Base-by-base conservation (phyloP, 2,888 invertebrate species). In the Chrysomela aeneicollis region DNA sequence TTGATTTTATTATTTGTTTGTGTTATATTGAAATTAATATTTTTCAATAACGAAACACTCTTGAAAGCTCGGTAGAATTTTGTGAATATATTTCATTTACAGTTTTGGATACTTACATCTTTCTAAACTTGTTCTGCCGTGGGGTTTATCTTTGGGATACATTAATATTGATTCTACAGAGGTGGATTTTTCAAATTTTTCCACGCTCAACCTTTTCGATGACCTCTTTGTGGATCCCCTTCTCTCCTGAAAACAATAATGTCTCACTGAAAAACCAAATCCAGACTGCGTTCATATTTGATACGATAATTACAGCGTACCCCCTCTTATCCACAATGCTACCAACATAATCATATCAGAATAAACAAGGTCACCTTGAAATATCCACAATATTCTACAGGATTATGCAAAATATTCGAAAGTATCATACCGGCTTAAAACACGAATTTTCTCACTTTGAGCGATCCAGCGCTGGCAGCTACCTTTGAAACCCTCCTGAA, bases 101-200 rank as follows among this genome's bases (percentile, higher is more conserved):
- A n/a, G n/a, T n/a, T n/a, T n/a, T n/a, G n/a, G n/a, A 26, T 35
- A 64, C 54, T 64, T 26, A 55, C 59, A 59, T 59, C 21, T 54
- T 17, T 61, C 61, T 57, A 47, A 26, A 46, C 17, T 57, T 22
- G 21, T 42, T 49, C 30, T 49, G 42, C 30, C 6, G 1, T 52
- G 26, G 21, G 22, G 12, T 12, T 59, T 50, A 12, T 19, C 18
- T 21, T 55, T 51, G 9, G 19, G 22, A 17, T 18, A 17, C 12
- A 47, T 35, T 21, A 64, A 42, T 19, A 64, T 30, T 10, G 63
- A 59, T 35, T 50, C 61, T 1, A 59, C 46, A 17, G 67, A 64
- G n/a, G 52, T 51, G 8, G 59, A 35, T 26, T 57, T 64, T 9
- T 63, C 59, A n/a, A 49, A 26, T 61, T 61, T 65, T 35, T 66